Base-by-base conservation (phyloP, 2,888 invertebrate genomes). In the Cerastis leucographa region DNA sequence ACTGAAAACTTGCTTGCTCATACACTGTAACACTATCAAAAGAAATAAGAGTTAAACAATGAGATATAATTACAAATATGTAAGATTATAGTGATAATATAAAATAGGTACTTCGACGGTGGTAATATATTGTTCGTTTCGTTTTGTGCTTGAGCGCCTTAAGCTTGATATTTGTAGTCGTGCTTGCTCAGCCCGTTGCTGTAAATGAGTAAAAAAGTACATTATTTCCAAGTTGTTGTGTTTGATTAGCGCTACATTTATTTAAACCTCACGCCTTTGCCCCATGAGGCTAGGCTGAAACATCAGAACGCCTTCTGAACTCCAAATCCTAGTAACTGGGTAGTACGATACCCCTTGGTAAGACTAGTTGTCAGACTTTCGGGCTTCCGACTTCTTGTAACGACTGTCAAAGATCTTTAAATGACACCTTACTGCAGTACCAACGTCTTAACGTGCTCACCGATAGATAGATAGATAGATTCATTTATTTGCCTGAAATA, bases 151-250 rank as follows among this genome's bases (percentile, higher is more conserved):
- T 56, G 54, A n/a, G 70, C 49, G 6, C 44, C 49, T 89, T 87
- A 93, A 49, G 93, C 91, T 84, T 93, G 96, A 81, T 92, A 94
- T 82, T 96, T 95, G 92, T 95, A 95, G 88, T 96, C 95, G 5
- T 90, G 92, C 84, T 96, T 96, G 90, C 90, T 94, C 87, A 94
- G 80, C n/a, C 95, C 96, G 81, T 96, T 96, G 80, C 96, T 96
- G 94, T 17, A 93, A 94, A 51, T 0, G 2, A 80, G 78, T 40
- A 56, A n/a, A 71, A 73, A n/a, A 17, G 14, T 42, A 54, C 9
- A 56, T 70, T 56, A n/a, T 42, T 61, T 25, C 0, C 3, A 59
- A 59, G 56, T 59, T 59, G 14, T 59, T 7, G 7, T 25, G 25
- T 17, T 59, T 59, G 17, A 56, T 56, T 25, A 56, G 25, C 7